Base-by-base conservation (phyloP, 2,797 vertebrate genomes). In the Alfaro cultratus region DNA sequence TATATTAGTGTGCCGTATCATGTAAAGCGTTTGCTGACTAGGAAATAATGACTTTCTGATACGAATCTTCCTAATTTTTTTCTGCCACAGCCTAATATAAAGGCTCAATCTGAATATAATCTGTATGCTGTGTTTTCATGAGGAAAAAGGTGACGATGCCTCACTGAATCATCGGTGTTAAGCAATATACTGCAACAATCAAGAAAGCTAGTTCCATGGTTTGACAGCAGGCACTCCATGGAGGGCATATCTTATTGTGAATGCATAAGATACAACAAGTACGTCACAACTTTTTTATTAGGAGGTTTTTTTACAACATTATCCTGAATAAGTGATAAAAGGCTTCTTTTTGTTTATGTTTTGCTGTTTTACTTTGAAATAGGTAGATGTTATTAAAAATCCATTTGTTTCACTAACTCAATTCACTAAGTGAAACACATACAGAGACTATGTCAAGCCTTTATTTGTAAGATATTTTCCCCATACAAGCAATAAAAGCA, bases 21-120 rank as follows among this genome's bases (percentile, higher is more conserved):
- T 87, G 83, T 85, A 47, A 55, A 88, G 86, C 86, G 87, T 90
- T 85, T 90, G 88, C 88, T 91, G 91, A 92, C 88, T 80, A 84
- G 78, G 55, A 92, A 88, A 88, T 86, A 87, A 91, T 94, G 89
- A 79, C 83, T 90, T 93, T 91, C 91, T 87, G 94, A 95, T 93
- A 78, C 41, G 75, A 83, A 94, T 94, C 93, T 84, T 84, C 55
- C 72, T 86, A 10, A 82, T 89, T 84, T 62, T 87, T 75, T 83
- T 85, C 77, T 57, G n/a, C 86, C 79, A 86, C 55, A 9, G 71
- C 67, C 46, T 47, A 84, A 82, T 55, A 76, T 79, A 91, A 94
- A 94, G 86, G 89, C 88, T 92, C 90, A 85, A 91, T 84, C 53
- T 79, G 81, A 90, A 89, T 89, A 78, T 81, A 87, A 85, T 83